Evolutionary conservation across 1,140 invertebrate genomes (phyloP), one percentile per base, ranked within the genome.

Genomic region (Drosophila malerkotliana): DNA sequence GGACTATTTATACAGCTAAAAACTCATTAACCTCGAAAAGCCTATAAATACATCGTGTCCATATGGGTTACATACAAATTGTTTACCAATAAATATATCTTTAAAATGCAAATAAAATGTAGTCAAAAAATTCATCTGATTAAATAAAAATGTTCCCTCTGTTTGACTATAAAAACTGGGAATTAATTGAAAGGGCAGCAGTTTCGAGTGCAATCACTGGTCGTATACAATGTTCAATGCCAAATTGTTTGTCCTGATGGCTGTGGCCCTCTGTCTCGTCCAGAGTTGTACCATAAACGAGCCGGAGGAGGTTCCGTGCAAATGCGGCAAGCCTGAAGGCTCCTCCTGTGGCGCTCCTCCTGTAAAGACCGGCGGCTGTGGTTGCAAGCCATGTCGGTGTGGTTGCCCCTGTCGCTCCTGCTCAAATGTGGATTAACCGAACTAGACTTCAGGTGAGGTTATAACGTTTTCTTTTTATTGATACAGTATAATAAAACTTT

Each of bases 211-310:
- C 32, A 21, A 8, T 15, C 18, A 7, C 12, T 2, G 8, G n/a
- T 2, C 41, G 1, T 32, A 32, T 8, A 2, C 18, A n/a, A 75
- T 75, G 72, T 54, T 75, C 21, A 34, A 64, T 12, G 34, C 58
- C 21, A 75, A 75, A 39, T 2, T 75, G 1, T 48, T 75, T 30
- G 12, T 75, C 26, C 48, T 75, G 72, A 1, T 75, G 15, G 48
- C 48, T 49, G n/a, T 75, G 4, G 48, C 32, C 39, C 41, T 75
- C 1, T 66, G 71, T 48, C 14, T 75, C 26, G 47, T 32, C 9
- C 53, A 54, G n/a, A 45, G 47, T 8, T 66, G 39, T n/a, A 30
- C 5, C 9, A n/a, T 39, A 1, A 12, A 18, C 4, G 60, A 74
- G 1, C 60, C 72, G 1, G 53, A 74, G 30, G 3, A 28, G 28